Percentiles rank a stretch among this genome's conserved stretches.
These are phyloP conservation scores for Diaphora mendica DNA, from an alignment of 2,888 invertebrate species.

Conservation along the genomic window DNA sequence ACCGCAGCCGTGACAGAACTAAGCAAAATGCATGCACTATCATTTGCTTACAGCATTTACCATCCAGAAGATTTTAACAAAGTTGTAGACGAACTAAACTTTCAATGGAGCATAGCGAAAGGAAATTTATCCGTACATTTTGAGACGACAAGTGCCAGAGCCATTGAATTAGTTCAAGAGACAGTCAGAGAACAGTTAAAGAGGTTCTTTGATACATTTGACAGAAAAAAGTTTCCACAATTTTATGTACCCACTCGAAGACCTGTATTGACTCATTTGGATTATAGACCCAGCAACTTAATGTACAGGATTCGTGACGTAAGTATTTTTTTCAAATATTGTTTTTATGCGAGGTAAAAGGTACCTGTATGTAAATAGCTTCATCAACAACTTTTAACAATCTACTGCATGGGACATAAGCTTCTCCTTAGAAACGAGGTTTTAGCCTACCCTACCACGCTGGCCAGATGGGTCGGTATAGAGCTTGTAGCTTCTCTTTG, in stretches of 20 bases:
- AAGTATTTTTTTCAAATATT: slow-evolving; percentile 20
- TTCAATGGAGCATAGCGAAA: slow-evolving; percentile 24
- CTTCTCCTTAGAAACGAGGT: no score
- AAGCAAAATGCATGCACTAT: slow-evolving; percentile 76
- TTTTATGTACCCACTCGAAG: slow-evolving; percentile 7
- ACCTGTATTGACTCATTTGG: slow-evolving; percentile 51
- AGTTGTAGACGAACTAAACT: slow-evolving; percentile 42
- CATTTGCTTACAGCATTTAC: slow-evolving; percentile 57
- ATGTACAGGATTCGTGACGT: slow-evolving; percentile 48
- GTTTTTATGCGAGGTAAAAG: neutral
- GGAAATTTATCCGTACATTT: neutral
- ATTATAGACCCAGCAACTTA: slow-evolving; percentile 55
- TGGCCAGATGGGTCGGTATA: no score
- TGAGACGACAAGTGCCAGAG: neutral
- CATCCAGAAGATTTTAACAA: slow-evolving; percentile 63
- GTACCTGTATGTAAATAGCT: no score
- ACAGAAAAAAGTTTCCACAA: neutral
- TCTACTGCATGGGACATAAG: no score
- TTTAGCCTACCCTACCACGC: no score
- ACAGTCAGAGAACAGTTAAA: neutral
- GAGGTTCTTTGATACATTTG: slow-evolving; percentile 12
- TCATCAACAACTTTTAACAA: no score
- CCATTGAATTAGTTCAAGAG: neutral
- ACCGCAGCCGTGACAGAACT: slow-evolving; percentile 59
- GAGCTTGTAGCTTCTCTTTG: no score